Conservation (phyloP, 92 coral and sea anemone species). For the Zoanthus solanderi region DNA sequence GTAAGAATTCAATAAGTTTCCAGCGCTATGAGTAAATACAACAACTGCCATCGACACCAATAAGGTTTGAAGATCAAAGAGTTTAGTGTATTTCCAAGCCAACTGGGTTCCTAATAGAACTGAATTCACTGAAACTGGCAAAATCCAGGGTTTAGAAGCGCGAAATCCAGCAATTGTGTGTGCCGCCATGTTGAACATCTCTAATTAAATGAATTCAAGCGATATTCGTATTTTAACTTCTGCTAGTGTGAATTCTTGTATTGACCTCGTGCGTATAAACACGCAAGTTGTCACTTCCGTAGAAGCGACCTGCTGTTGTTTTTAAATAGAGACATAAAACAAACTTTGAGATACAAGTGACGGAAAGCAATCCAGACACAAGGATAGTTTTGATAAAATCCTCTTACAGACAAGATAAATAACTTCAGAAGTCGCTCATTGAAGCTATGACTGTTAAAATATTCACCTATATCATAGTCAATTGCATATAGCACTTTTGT, state of each 20-base stretch:
- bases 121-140: constrained; percentile 85
- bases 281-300: background rate
- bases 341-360: background rate
- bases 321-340: background rate
- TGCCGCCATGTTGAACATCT: constrained; percentile 21
- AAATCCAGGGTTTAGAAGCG: constrained; percentile 89
- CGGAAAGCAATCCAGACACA: background rate
- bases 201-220: background rate
- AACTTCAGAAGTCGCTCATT: background rate
- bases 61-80: constrained; percentile 64
- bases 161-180: constrained; percentile 47
- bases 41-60: constrained; percentile 74
- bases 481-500: background rate
- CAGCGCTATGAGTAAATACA: constrained; percentile 89
- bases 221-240: background rate
- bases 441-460: background rate
- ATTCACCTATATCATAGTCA: constrained; percentile 1
- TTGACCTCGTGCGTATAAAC: background rate
- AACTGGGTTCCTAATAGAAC: constrained; percentile 82
- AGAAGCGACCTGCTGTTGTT: background rate
- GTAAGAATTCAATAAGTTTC: constrained; percentile 85
- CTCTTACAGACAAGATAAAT: background rate
- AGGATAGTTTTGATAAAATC: background rate
- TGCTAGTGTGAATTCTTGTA: background rate
- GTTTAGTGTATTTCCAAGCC: constrained; percentile 77